A percentile compares a stretch with the other conserved stretches of the same genome.
phyloP scores from a whole-genome alignment of 2,888 invertebrate genomes.

The Xestoiulus laeticollis region DNA sequence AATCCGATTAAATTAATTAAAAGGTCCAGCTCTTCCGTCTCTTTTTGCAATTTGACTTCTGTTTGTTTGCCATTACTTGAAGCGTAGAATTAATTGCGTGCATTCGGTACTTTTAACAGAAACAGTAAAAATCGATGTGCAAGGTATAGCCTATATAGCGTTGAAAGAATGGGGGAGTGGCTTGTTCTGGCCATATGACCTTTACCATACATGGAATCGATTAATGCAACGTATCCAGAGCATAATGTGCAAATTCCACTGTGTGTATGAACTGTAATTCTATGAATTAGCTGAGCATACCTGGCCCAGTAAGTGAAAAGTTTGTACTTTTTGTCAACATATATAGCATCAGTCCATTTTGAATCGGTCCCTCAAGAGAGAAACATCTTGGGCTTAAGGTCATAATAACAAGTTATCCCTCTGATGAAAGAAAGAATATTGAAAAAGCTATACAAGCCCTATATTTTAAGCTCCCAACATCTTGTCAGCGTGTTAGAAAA shows the following conservation, averaged over 20 bases:
- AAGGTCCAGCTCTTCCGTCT: background rate
- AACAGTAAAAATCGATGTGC: slow-evolving; percentile 6
- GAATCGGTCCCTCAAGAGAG: background rate
- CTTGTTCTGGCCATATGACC: background rate
- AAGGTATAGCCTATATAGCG: background rate
- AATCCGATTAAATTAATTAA: slow-evolving; percentile 29
- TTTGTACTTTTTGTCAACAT: background rate
- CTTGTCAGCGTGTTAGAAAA: no score
- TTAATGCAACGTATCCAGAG: background rate
- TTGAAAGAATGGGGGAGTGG: background rate
- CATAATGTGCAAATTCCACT: background rate
- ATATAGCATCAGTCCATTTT: background rate
- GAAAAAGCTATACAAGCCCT: background rate
- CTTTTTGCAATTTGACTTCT: background rate
- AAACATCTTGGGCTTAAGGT: background rate
- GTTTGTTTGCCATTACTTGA: background rate
- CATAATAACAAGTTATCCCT: background rate
- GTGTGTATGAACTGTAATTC: background rate
- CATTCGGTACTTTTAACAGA: background rate
- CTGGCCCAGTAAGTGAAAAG: background rate
- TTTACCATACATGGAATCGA: background rate
- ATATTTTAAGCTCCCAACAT: background rate
- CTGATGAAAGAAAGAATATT: background rate
- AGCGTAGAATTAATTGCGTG: background rate
- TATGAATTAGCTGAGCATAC: background rate